Conservation (phyloP, 2,797 vertebrate species). For the Molossus molossus region DNA sequence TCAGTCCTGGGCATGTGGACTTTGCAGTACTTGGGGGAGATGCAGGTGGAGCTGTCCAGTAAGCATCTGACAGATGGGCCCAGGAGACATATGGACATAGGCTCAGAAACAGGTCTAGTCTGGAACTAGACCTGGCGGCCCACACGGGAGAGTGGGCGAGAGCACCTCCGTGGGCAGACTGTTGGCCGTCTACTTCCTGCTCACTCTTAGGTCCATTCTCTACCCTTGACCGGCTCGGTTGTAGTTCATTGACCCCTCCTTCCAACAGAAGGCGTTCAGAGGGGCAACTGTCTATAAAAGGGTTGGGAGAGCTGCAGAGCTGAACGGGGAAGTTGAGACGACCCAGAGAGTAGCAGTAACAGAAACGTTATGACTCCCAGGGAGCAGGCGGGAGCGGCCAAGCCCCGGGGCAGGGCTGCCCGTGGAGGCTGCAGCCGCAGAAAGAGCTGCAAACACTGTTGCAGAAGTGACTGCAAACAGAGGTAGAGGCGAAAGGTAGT, state of each 20-base stretch:
- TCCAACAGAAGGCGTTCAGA: neutral
- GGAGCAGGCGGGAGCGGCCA: no score
- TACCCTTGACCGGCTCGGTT: neutral
- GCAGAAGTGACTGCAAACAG: neutral
- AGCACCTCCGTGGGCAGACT: fast-evolving
- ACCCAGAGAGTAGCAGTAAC: neutral
- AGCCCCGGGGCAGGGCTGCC: neutral
- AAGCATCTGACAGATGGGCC: neutral
- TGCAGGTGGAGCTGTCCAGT: no score
- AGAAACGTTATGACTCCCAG: fast-evolving
- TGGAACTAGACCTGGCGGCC: neutral
- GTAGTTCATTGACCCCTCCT: fast-evolving
- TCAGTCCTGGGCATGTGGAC: neutral
- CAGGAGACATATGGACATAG: neutral
- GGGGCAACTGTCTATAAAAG: neutral
- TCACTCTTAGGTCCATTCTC: neutral
- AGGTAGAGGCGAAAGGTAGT: neutral
- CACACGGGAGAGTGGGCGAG: neutral
- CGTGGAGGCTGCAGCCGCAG: neutral
- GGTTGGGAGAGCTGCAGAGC: neutral
- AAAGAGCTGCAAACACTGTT: neutral
- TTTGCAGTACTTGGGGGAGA: neutral
- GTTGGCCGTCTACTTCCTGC: neutral
- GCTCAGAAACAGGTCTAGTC: neutral
- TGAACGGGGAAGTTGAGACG: neutral